Evolutionary conservation across 2,888 invertebrate species (phyloP), one percentile per base, ranked within the genome.

Genomic region (Catocala sponsa): DNA sequence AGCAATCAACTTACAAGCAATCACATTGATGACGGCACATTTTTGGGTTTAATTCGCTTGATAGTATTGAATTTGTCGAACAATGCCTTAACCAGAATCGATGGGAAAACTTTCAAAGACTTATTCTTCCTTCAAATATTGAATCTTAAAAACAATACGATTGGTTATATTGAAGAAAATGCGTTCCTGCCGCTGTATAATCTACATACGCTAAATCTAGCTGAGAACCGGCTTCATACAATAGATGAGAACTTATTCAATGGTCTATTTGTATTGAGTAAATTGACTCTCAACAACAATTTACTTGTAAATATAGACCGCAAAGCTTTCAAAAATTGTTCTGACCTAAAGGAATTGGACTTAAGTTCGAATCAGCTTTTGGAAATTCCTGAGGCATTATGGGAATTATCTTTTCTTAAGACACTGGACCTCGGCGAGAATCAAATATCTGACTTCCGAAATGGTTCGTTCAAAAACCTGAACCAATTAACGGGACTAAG

Each of bases 371-470:
- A 98, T 92, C 97, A 97, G 80, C 94, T 98, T 72, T 93, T 96
- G 65, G 96, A 96, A 73, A 97, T 98, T 68, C 98, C 98, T 5
- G 97, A 97, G 83, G 98, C 98, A 2, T 91, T 98, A 63, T 96
- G 96, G 89, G 97, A 97, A 83, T 93, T 98, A 59, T 96, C 97
- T 53, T 97, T 98, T 87, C 92, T 99, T 70, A 98, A 98, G 90
- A 98, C 98, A 0, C 95, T 99, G 57, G 98, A 98, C 89, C 95
- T 99, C 81, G 98, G 98, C 54, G 98, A 98, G 91, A 99, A 99
- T 94, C 97, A 97, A 89, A 98, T 99, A 80, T 96, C 96, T 46
- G 96, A 96, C 56, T 97, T 99, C 74, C 96, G 95, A 83, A 98
- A 98, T 82, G 97, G 97, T 61, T 97, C 98, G 4, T 97, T 99